Evolutionary conservation across 2,797 vertebrate genomes (phyloP).

Genomic region (Microcaecilia unicolor): DNA sequence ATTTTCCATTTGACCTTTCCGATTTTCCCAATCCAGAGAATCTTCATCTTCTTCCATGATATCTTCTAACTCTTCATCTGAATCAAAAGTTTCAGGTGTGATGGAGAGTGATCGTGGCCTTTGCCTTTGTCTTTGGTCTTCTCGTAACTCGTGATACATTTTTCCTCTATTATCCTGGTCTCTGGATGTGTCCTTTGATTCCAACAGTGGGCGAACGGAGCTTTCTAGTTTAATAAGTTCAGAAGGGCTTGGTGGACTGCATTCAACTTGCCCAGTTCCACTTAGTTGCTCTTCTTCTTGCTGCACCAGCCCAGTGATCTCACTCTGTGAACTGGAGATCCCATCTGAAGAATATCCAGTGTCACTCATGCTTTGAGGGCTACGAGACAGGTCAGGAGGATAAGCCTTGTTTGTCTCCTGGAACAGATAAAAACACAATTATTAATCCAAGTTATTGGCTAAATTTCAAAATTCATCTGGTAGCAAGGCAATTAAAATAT

Average conservation of each 20-base stretch:
- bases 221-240: slow-evolving; percentile 90
- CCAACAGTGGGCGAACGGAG: slow-evolving; percentile 78
- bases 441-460: too few relatives aligned
- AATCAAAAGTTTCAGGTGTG: slow-evolving; percentile 77
- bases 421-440: too few relatives aligned
- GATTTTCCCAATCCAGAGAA: slow-evolving; percentile 70
- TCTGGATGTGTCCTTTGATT: slow-evolving; percentile 54
- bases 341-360: slow-evolving; percentile 96
- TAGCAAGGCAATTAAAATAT: too few relatives aligned
- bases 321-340: slow-evolving; percentile 90
- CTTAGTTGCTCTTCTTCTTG: slow-evolving; percentile 87
- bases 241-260: slow-evolving; percentile 75
- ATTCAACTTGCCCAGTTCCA: slow-evolving; percentile 67
- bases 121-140: slow-evolving; percentile 73
- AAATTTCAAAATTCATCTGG: too few relatives aligned
- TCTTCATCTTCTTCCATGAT: slow-evolving; percentile 89
- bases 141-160: slow-evolving; percentile 34
- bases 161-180: slow-evolving; percentile 38
- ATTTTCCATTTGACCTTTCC: slow-evolving; percentile 51
- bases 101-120: slow-evolving; percentile 88
- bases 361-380: slow-evolving; percentile 94
- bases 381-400: slow-evolving; percentile 85
- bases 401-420: slow-evolving; percentile 73
- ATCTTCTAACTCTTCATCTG: slow-evolving; percentile 86
- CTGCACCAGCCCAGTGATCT: slow-evolving; percentile 83